Evolutionary conservation across 1,140 invertebrate genomes (phyloP).

Genomic region (Archivesica marissinica): DNA sequence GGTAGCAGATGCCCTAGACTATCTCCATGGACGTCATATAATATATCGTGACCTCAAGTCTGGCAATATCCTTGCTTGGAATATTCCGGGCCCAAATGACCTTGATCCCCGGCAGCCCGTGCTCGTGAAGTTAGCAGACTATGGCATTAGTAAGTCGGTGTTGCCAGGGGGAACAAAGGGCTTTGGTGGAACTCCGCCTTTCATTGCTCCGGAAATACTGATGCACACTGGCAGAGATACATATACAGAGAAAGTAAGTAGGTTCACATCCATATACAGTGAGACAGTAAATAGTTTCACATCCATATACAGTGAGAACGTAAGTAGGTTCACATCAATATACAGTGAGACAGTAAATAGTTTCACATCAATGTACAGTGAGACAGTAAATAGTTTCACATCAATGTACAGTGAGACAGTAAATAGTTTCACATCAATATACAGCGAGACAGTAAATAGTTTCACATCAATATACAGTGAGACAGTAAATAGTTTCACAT

Average conservation of each 20-base stretch:
- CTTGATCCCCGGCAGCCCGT: slow-evolving; percentile 86
- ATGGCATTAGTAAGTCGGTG: slow-evolving; percentile 94
- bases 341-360: too few species aligned
- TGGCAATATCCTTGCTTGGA: slow-evolving; percentile 99
- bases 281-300: slow-evolving; percentile 55
- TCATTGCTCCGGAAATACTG: slow-evolving; percentile 99
- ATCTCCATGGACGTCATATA: slow-evolving; percentile 96
- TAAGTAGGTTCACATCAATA: too few species aligned
- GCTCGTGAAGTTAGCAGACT: slow-evolving; percentile 97
- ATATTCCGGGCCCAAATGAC: slow-evolving; percentile 88
- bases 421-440: too few species aligned
- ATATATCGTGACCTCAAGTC: slow-evolving; percentile 98
- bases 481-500: too few species aligned
- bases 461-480: too few species aligned
- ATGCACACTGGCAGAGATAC: slow-evolving; percentile 99
- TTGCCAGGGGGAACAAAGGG: slow-evolving; percentile 90
- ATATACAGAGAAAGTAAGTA: slow-evolving; percentile 96
- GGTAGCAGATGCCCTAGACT: slow-evolving; percentile 97
- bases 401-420: too few species aligned
- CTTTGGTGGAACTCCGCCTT: slow-evolving; percentile 94
- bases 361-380: too few species aligned
- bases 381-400: too few species aligned
- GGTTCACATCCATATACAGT: too few species aligned
- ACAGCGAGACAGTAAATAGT: too few species aligned
- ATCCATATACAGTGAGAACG: too few species aligned